Evolutionary conservation across 2,888 invertebrate genomes (phyloP).

Genomic region (Catocala nupta): DNA sequence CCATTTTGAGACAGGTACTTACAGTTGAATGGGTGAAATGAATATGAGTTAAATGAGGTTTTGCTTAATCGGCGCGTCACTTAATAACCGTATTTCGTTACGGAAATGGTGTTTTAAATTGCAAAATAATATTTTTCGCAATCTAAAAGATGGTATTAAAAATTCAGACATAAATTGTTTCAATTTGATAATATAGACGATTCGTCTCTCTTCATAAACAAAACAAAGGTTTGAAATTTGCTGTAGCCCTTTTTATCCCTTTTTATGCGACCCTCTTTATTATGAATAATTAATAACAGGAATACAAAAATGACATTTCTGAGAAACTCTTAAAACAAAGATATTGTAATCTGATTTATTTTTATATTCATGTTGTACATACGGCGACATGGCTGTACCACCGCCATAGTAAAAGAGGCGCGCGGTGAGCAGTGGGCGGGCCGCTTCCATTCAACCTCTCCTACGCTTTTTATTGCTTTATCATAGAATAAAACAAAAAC

Average conservation of each 20-base stretch:
- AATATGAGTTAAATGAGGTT: conserved; percentile 31
- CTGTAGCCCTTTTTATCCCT: conserved; percentile 8
- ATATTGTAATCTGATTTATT: background rate
- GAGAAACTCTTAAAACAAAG: conserved; percentile 7
- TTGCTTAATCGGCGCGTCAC: conserved; percentile 17
- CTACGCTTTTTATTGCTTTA: too few relatives aligned
- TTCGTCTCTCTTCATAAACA: conserved; percentile 1
- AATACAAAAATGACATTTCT: conserved; percentile 13
- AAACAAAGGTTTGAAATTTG: conserved; percentile 13
- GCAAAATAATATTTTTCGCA: background rate
- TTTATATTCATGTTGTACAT: too few relatives aligned
- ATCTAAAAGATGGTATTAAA: too few relatives aligned
- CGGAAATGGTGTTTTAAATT: conserved; percentile 1
- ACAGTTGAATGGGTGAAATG: conserved; percentile 24
- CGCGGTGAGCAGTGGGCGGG: too few relatives aligned
- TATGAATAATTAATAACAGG: conserved; percentile 16
- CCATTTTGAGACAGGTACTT: conserved; percentile 22
- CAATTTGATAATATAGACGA: background rate
- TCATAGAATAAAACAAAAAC: too few relatives aligned
- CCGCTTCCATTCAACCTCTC: too few relatives aligned
- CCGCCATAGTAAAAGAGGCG: too few relatives aligned
- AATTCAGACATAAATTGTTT: too few relatives aligned
- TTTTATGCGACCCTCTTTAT: conserved; percentile 16
- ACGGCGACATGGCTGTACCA: too few relatives aligned
- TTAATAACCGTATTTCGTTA: conserved; percentile 8